Conservation (phyloP, 2,888 invertebrate species). For the Aphidoletes aphidimyza region DNA sequence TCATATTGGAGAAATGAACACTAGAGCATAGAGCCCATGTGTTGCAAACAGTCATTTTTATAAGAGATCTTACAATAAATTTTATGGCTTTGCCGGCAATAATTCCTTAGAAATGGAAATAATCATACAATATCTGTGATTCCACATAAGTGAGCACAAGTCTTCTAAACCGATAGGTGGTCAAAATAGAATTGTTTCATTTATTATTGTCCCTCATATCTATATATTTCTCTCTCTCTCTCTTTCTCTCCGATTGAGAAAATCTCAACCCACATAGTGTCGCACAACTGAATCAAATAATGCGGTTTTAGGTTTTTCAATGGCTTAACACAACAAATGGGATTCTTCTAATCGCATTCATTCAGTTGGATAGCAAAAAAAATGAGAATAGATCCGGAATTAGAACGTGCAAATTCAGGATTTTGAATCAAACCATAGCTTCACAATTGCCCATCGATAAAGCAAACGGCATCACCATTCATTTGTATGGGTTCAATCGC, state of each 20-base stretch:
- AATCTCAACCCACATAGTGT: not conserved
- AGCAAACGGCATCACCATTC: not conserved
- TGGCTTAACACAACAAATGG: not conserved
- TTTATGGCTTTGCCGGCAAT: not conserved
- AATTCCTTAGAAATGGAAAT: not conserved
- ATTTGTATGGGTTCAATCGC: not conserved
- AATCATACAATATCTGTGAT: not conserved
- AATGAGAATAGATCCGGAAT: no score
- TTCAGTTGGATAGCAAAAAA: not conserved
- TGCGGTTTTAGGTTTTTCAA: not conserved
- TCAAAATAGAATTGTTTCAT: slow-evolving; percentile 42
- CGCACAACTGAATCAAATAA: not conserved
- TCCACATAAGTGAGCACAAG: slow-evolving; percentile 28
- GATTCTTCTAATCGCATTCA: not conserved
- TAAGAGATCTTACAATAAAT: no score
- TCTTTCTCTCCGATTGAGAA: not conserved
- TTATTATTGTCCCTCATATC: no score
- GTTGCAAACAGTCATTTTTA: no score
- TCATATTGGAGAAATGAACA: no score
- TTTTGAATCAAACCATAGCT: not conserved
- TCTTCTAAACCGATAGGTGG: slow-evolving; percentile 9
- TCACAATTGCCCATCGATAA: not conserved
- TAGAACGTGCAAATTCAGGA: not conserved
- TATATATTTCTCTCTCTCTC: no score
- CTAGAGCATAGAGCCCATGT: no score